Evolutionary conservation across 2,888 invertebrate species (phyloP).

Genomic region (Eutolmus rufibarbis): DNA sequence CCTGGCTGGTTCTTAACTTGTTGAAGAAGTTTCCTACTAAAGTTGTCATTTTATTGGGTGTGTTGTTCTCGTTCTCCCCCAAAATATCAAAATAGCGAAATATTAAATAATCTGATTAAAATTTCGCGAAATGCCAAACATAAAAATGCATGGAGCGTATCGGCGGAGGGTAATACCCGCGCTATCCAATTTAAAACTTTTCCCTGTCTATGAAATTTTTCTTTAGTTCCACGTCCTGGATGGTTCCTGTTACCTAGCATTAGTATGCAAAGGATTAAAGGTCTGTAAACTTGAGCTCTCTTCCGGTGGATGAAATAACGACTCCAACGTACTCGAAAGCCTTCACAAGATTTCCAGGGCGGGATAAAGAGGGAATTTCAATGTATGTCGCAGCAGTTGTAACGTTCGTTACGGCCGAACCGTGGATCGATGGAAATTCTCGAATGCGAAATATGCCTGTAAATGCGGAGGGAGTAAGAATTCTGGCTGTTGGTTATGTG

Average conservation of each 20-base stretch:
- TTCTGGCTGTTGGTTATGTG: slow-evolving; percentile 18
- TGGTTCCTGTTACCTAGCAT: slow-evolving; percentile 23
- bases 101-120: background rate
- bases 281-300: slow-evolving; percentile 20
- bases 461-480: slow-evolving; percentile 24
- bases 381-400: slow-evolving; percentile 7
- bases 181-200: slow-evolving; percentile 21
- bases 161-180: background rate
- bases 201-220: slow-evolving; percentile 8
- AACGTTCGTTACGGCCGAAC: background rate
- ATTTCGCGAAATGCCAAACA: background rate
- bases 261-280: slow-evolving; percentile 38
- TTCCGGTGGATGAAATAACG: slow-evolving; percentile 29
- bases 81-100: background rate
- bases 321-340: background rate
- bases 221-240: background rate
- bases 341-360: background rate
- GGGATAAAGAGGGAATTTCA: background rate
- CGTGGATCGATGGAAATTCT: slow-evolving; percentile 10
- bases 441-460: slow-evolving; percentile 9
- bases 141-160: slow-evolving; percentile 24
- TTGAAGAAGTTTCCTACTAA: background rate
- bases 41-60: background rate
- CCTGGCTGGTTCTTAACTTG: background rate
- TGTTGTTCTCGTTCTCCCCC: background rate